Conservation (phyloP, 2,888 invertebrate genomes). For the Nomada hirtipes region DNA sequence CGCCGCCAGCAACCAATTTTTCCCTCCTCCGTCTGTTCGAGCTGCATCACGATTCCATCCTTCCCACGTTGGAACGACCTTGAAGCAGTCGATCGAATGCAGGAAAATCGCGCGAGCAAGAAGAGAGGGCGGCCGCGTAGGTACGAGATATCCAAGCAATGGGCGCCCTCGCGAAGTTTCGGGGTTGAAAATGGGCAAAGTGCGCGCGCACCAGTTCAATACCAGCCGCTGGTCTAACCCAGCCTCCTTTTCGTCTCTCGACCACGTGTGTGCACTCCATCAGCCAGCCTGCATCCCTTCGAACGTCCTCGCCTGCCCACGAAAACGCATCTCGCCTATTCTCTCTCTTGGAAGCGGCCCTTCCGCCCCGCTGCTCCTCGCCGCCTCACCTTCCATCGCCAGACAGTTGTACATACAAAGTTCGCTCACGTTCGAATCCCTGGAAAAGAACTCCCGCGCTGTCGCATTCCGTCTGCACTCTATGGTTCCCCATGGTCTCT, state of each 20-base stretch:
- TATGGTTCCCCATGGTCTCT: conserved; percentile 22
- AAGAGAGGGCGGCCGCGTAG: conserved; percentile 24
- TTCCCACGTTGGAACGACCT: conserved; percentile 60
- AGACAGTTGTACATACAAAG: conserved; percentile 39
- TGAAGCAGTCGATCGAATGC: conserved; percentile 50
- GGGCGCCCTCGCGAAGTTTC: conserved; percentile 49
- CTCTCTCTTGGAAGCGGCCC: conserved; percentile 54
- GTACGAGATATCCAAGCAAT: conserved; percentile 51
- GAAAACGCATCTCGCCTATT: conserved; percentile 77
- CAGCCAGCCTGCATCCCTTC: conserved; percentile 9
- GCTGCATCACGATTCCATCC: background rate
- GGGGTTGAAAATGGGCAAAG: conserved; percentile 41
- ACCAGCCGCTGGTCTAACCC: conserved; percentile 61
- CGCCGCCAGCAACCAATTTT: background rate
- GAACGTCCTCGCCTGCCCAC: conserved; percentile 49
- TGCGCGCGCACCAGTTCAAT: conserved; percentile 81
- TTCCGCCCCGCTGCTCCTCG: conserved; percentile 23
- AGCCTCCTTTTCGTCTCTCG: conserved; percentile 57
- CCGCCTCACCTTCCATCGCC: conserved; percentile 9
- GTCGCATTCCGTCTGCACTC: conserved; percentile 22
- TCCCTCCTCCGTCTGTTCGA: conserved; percentile 21
- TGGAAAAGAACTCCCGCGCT: conserved; percentile 12
- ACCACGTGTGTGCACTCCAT: conserved; percentile 56
- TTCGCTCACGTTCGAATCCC: conserved; percentile 61
- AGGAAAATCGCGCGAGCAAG: conserved; percentile 32